phyloP scores from a whole-genome alignment of 2,113 vertebrate genomes.

The Chamaea fasciata region DNA sequence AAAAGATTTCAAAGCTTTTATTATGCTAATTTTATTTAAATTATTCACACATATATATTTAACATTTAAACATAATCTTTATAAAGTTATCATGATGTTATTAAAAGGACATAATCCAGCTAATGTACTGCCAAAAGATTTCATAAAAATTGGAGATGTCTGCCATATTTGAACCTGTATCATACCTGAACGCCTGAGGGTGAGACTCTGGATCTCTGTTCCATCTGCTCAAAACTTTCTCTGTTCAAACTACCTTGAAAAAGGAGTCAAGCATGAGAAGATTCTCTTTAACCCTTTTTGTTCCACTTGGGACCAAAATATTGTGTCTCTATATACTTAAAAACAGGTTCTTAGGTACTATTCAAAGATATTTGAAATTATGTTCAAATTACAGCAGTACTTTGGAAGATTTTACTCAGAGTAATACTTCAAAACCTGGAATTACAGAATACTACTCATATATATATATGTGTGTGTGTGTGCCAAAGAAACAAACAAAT shows the following conservation, averaged over 20 bases:
- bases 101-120: not conserved
- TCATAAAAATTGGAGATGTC: not conserved
- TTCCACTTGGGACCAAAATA: not conserved
- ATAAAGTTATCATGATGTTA: not conserved
- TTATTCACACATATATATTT: not conserved
- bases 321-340: accelerated
- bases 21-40: not conserved
- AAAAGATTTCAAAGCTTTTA: not conserved
- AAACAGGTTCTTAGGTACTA: not conserved
- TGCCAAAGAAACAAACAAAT: not conserved
- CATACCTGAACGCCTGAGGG: not conserved
- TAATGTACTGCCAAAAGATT: not conserved
- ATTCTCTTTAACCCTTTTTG: not conserved
- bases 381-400: not conserved
- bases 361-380: not conserved
- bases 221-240: not conserved
- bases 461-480: accelerated
- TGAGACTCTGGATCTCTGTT: not conserved
- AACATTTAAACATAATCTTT: conserved; percentile 2
- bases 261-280: not conserved
- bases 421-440: not conserved
- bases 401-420: not conserved
- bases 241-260: not conserved
- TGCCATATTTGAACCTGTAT: not conserved
- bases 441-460: not conserved